Base-by-base conservation (phyloP, 2,113 vertebrate species). In the Corvus cornix region DNA sequence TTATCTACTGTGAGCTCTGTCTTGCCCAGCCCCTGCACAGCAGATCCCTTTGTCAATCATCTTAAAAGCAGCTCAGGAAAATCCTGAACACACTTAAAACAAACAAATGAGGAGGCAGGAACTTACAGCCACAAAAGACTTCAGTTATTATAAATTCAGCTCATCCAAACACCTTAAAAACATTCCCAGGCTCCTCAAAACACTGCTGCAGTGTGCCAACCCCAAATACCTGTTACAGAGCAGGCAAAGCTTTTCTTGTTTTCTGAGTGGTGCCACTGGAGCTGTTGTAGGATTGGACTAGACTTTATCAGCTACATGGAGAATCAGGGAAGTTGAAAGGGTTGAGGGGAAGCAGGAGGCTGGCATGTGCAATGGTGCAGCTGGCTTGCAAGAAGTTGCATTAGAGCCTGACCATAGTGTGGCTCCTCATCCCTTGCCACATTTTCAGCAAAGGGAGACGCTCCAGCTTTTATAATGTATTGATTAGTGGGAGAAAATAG, bases 271-370 rank as follows among this genome's bases (percentile, higher is more conserved):
- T 79, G 44, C 13, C 0, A 1, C 23, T 66, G 68, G 49, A 85
- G 39, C 16, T 4, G 0, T 12, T 41, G 35, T 10, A 73, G 43
- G 22, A 31, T 68, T 2, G 1, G 24, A 14, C 39, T n/a, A 11
- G 35, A 39, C 30, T 60, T 92, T 5, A 8, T 55, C 35, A 66
- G 18, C 37, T 70, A 13, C 0, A 2, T 16, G 55, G 46, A 69
- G 6, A 51, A 48, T 2, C 8, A 41, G 35, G 20, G 39, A 83
- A 59, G 13, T 28, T 1, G 6, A 41, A 79, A 83, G 20, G 21
- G 27, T 26, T 39, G 67, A 39, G 59, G 33, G 26, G 16, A 66
- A 26, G 46, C 28, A 56, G 44, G 37, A 55, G 18, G 13, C 17
- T 26, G 16, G 26, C 33, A 26, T 3, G 13, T 53, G n/a, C 23